Conservation (phyloP, 2,113 vertebrate species). For the Nesogale talazaci region DNA sequence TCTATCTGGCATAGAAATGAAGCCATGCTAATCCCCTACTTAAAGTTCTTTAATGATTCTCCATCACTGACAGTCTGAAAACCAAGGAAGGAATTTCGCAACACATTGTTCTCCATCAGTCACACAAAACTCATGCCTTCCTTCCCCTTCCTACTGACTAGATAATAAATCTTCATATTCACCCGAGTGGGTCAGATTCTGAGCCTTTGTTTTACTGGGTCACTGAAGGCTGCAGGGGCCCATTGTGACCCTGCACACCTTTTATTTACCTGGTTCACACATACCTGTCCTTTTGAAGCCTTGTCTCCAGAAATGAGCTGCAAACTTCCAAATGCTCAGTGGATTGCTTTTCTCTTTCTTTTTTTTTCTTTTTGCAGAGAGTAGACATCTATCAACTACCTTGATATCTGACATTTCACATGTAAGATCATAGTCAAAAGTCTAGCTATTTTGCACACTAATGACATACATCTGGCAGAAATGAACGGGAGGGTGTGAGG, state of each 20-base stretch:
- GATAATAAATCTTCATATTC: background rate
- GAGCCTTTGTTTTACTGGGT: background rate
- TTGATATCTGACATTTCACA: too few relatives aligned
- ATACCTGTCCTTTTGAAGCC: constrained; percentile 16
- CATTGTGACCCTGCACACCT: background rate
- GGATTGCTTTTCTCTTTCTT: background rate
- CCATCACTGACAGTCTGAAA: background rate
- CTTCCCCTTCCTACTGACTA: background rate
- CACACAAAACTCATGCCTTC: background rate
- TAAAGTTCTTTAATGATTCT: background rate
- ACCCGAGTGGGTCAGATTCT: background rate
- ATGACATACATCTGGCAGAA: too few relatives aligned
- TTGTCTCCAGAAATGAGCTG: background rate
- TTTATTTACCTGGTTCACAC: background rate
- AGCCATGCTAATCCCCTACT: background rate
- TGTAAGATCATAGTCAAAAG: too few relatives aligned
- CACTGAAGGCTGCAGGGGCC: too few relatives aligned
- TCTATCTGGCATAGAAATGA: background rate
- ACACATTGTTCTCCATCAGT: background rate
- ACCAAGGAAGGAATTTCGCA: background rate
- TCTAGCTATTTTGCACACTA: too few relatives aligned
- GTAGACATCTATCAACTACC: background rate
- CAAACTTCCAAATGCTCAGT: constrained; percentile 1
- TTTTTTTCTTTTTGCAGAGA: background rate
- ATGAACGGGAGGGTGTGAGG: too few relatives aligned